Conservation (phyloP, 92 coral and sea anemone genomes). For the Umimayanthus kanabou region DNA sequence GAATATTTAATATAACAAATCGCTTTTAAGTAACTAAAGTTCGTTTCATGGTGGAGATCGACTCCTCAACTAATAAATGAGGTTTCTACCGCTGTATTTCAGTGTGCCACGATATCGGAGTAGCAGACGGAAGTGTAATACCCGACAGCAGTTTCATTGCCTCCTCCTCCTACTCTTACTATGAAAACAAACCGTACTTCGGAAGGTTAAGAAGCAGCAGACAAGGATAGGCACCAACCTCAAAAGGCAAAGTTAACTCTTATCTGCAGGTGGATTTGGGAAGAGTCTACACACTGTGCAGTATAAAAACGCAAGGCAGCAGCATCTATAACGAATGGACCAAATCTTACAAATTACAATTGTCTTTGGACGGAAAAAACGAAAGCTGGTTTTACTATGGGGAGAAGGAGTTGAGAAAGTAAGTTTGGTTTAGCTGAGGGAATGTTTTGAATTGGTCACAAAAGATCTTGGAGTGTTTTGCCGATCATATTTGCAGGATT, state of each 20-base stretch:
- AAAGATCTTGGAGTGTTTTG: no score
- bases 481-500: no score
- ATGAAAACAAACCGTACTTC: not conserved
- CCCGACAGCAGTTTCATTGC: constrained; percentile 24
- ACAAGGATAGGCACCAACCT: constrained; percentile 8
- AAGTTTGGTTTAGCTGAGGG: no score
- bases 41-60: no score
- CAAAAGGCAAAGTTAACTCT: not conserved
- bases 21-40: no score
- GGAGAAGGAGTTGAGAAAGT: no score
- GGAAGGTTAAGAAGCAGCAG: not conserved
- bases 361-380: not conserved
- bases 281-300: not conserved
- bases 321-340: not conserved
- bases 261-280: constrained; percentile 14
- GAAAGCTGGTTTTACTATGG: no score
- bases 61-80: no score
- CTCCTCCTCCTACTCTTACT: not conserved
- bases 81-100: no score
- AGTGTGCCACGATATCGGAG: not conserved
- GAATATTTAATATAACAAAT: no score
- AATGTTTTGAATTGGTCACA: no score
- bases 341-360: not conserved
- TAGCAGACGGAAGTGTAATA: not conserved
- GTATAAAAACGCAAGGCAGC: constrained; percentile 1